A percentile compares a stretch with the other conserved stretches of the same genome.
Evolutionary conservation across 1,140 invertebrate species (phyloP).

Genomic region (Danaus melanippus): DNA sequence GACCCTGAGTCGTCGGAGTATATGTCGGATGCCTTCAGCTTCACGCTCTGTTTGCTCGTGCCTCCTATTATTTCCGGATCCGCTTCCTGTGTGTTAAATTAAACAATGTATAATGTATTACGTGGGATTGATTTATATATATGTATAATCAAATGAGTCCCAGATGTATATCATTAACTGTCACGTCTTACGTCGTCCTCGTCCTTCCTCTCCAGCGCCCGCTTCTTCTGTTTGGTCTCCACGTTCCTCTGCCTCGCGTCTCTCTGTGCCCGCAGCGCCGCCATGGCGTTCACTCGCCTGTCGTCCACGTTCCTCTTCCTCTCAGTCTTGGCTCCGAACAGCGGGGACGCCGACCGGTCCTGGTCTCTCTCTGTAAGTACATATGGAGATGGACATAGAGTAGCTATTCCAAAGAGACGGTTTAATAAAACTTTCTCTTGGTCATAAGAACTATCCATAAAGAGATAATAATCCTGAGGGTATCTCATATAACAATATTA

Average conservation of each 20-base stretch:
- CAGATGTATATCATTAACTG: too few relatives aligned
- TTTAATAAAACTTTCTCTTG: too few relatives aligned
- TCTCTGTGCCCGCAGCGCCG: conserved; percentile 88
- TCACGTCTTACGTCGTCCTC: conserved; percentile 48
- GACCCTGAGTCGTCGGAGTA: conserved; percentile 96
- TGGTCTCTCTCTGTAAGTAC: conserved; percentile 27
- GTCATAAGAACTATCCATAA: too few relatives aligned
- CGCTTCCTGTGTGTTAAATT: conserved; percentile 43
- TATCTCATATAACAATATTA: too few relatives aligned
- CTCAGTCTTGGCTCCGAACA: conserved; percentile 77
- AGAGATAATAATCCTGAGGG: neutral
- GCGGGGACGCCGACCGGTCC: conserved; percentile 39
- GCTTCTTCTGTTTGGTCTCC: conserved; percentile 44
- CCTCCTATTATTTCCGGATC: conserved; percentile 74
- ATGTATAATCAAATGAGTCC: too few relatives aligned
- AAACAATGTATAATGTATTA: neutral
- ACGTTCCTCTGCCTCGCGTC: conserved; percentile 79
- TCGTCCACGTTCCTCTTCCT: conserved; percentile 93
- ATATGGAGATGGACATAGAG: too few relatives aligned
- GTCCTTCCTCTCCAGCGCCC: conserved; percentile 35
- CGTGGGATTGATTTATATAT: too few relatives aligned
- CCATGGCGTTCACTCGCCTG: conserved; percentile 93
- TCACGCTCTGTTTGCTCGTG: conserved; percentile 70
- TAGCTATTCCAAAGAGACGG: too few relatives aligned
- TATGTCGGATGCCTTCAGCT: conserved; percentile 94